Evolutionary conservation across 2,888 invertebrate species (phyloP).

Genomic region (Troides helena): DNA sequence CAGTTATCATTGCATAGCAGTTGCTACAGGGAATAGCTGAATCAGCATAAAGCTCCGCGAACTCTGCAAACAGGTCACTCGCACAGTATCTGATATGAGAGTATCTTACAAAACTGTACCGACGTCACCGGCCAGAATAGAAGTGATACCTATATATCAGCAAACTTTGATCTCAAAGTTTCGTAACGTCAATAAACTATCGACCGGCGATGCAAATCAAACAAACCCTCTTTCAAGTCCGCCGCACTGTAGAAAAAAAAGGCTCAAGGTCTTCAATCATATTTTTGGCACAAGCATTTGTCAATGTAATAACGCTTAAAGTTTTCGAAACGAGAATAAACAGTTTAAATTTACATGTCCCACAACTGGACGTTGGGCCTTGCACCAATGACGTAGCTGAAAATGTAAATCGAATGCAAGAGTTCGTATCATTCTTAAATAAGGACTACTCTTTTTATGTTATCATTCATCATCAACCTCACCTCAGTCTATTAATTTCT

Average conservation of each 20-base stretch:
- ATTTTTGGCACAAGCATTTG: constrained; percentile 15
- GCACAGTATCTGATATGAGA: neutral
- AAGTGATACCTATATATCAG: neutral
- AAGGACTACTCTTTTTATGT: too few relatives aligned
- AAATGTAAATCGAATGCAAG: too few relatives aligned
- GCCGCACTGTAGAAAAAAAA: neutral
- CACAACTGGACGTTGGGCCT: neutral
- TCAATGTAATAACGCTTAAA: constrained; percentile 9
- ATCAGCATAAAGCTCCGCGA: too few relatives aligned
- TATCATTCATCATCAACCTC: too few relatives aligned
- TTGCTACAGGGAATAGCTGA: too few relatives aligned
- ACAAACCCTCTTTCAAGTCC: constrained; percentile 4
- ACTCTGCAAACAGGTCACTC: too few relatives aligned
- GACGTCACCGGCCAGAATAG: constrained; percentile 15
- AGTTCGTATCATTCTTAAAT: too few relatives aligned
- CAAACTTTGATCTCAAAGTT: constrained; percentile 21
- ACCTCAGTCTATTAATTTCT: too few relatives aligned
- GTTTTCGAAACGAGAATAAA: neutral
- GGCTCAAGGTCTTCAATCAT: constrained; percentile 7
- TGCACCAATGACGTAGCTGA: neutral
- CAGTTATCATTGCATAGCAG: too few relatives aligned
- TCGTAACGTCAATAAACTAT: constrained; percentile 17
- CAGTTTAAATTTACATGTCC: neutral
- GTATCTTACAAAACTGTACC: neutral
- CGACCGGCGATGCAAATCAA: constrained; percentile 12